Evolutionary conservation across 2,113 vertebrate genomes (phyloP), one percentile per base, ranked within the genome.

Genomic region (Prochilodus magdalenae): DNA sequence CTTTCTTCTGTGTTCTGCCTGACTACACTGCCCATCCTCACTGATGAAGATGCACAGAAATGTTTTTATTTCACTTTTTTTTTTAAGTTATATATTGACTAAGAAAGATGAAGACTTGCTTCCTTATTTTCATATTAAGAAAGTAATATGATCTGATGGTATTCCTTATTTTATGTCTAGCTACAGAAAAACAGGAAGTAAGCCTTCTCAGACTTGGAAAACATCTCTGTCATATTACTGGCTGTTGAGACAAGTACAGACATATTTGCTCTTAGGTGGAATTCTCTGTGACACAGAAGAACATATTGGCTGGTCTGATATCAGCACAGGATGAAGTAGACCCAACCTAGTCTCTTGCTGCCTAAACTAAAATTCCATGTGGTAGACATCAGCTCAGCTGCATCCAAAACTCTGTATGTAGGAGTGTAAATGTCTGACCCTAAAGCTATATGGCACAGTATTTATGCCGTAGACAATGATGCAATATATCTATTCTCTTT

Each of bases 1-100:
- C 81, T 5, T 72, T 83, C 62, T 87, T 44, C 72, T 82, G 62
- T 76, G 85, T 86, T 79, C 69, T 75, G 79, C 67, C 72, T 85
- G 78, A 85, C 73, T 71, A 85, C 67, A 82, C 78, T 82, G 72
- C 10, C 44, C 24, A 24, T 22, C 27, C 44, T 51, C 30, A 20
- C 15, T 69, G 30, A 40, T 44, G 40, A 12, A 5, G 29, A 5
- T 59, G 1, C 20, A 7, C 5, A 60, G 20, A n/a, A 20, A 5
- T 55, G 51, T 20, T n/a, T 73, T 74, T 1, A 5, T 40, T n/a
- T 10, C 22, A 36, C 3, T 33, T 63, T 26, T 29, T n/a, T 29
- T 27, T 63, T 7, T 10, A 33, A 3, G 1, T 66, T 30, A 33
- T 66, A 55, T n/a, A n/a, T n/a, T n/a, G n/a, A n/a, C n/a, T n/a